phyloP scores from a whole-genome alignment of 2,113 vertebrate species.

The Nestor notabilis region DNA sequence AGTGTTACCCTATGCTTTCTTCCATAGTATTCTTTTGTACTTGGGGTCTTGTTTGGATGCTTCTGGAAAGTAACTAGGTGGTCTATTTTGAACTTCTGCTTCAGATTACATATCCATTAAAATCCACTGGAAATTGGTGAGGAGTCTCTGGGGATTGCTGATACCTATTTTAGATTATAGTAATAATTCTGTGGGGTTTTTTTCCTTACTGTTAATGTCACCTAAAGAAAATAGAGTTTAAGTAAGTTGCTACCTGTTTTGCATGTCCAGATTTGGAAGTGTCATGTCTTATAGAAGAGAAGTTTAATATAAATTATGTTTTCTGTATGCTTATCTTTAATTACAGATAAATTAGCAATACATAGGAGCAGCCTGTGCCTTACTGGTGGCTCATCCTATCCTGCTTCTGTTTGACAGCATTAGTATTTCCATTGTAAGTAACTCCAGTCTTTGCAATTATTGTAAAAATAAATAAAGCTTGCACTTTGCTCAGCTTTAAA shows the following conservation, averaged over 20 bases:
- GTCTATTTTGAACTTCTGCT: neutral
- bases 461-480: neutral
- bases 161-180: neutral
- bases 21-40: neutral
- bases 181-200: neutral
- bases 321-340: conserved; percentile 27
- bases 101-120: neutral
- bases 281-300: neutral
- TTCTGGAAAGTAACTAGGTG: neutral
- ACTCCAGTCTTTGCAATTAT: neutral
- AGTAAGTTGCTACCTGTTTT: neutral
- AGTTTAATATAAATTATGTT: neutral
- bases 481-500: neutral
- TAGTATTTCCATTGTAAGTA: neutral
- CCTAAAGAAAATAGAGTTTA: neutral
- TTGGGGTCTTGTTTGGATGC: neutral
- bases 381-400: neutral
- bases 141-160: neutral
- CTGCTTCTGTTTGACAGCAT: neutral
- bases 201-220: neutral
- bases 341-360: conserved; percentile 10
- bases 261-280: neutral
- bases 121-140: neutral
- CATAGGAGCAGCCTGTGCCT: neutral
- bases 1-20: rapidly evolving